Evolutionary conservation across 2,113 vertebrate genomes (phyloP).

Genomic region (Cyphomyrus discorhynchus): DNA sequence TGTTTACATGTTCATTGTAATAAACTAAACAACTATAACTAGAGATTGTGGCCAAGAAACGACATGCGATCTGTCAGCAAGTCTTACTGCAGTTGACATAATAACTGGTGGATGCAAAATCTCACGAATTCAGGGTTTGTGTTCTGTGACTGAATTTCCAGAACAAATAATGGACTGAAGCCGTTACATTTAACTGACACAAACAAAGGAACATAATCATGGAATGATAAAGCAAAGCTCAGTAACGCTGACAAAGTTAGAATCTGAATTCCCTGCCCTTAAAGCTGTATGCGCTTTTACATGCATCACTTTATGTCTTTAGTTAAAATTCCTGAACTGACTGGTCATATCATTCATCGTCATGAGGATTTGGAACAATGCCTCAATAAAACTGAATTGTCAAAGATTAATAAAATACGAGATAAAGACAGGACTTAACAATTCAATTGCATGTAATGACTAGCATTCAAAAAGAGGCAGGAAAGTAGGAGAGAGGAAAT

Average conservation of each 20-base stretch:
- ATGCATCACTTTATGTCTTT: neutral
- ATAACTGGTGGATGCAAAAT: neutral
- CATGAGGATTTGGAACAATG: neutral
- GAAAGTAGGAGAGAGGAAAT: neutral
- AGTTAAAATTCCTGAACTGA: neutral
- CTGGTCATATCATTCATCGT: neutral
- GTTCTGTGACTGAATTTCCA: neutral
- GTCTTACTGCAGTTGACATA: neutral
- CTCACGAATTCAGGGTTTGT: neutral
- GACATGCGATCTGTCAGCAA: neutral
- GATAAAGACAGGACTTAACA: neutral
- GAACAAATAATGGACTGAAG: neutral
- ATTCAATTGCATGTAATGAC: neutral
- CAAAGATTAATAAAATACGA: neutral
- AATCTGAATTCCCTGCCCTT: neutral
- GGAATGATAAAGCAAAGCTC: neutral
- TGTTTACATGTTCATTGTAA: neutral
- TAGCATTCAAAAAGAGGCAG: neutral
- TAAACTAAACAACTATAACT: neutral
- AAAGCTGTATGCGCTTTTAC: neutral
- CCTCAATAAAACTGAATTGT: neutral
- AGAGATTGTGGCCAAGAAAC: neutral
- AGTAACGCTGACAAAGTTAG: neutral
- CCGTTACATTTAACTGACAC: neutral
- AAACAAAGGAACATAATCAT: neutral